Base-by-base conservation (phyloP, 2,113 vertebrate species). In the Crocuta crocuta region DNA sequence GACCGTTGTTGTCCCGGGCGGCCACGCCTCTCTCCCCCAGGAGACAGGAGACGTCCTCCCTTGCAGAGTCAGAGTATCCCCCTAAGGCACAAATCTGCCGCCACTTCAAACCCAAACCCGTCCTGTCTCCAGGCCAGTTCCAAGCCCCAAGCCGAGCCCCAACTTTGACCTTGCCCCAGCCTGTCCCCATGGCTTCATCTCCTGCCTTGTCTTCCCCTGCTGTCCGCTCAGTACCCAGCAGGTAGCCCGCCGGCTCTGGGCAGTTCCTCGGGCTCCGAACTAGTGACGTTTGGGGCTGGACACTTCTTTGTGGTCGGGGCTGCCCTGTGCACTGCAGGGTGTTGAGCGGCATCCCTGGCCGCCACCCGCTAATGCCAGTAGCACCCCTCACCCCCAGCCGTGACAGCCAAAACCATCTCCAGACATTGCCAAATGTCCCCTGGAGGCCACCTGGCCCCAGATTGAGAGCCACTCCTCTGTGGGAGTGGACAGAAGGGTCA, bases 11-110 rank as follows among this genome's bases (percentile, higher is more conserved):
- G 9, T 39, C 61, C 24, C 19, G 4, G 2, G 28, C 16, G 26
- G 21, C 63, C 17, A 0, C 31, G 0, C 0, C 0, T 21, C n/a
- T 35, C 39, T 11, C 26, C 12, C 19, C 39, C 39, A 39, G 39
- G 39, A 39, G 39, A 39, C 39, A 39, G 0, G 23, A n/a, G 35
- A 12, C 3, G 17, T 16, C 43, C 43, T 23, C 28, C 21, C 24
- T 23, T 15, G 53, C 21, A 2, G 19, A 11, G 31, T 61, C 17
- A 13, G 3, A 23, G n/a, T 0, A 31, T 11, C 2, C 4, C 15
- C 50, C 61, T 11, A 35, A 45, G 9, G 81, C 15, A 1, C 74
- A 45, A 10, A 43, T 43, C 11, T 10, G 35, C 21, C n/a, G 63
- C 23, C 6, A 5, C n/a, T 33, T 10, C 65, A 58, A 45, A 12